Conservation (phyloP, 1,140 invertebrate genomes). For the Thaumatotibia leucotreta region DNA sequence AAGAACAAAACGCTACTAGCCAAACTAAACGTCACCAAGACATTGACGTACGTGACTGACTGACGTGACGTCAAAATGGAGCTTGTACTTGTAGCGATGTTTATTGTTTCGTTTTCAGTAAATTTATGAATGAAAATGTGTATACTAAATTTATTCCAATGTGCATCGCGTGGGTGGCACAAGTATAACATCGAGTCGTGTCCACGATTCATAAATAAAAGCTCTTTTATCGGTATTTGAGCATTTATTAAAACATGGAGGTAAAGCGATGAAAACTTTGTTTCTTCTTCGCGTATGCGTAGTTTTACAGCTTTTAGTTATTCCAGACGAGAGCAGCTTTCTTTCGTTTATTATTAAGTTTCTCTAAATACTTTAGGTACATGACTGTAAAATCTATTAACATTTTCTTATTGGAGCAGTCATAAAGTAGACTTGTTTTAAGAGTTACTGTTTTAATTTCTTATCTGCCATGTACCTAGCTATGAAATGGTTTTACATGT, state of each 20-base stretch:
- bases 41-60: not conserved
- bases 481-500: no score
- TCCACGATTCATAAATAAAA: not conserved
- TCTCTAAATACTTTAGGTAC: not conserved
- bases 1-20: not conserved
- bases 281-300: not conserved
- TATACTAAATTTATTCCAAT: not conserved
- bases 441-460: no score
- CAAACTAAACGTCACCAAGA: not conserved
- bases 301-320: not conserved
- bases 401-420: no score
- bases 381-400: not conserved
- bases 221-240: not conserved
- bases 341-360: not conserved
- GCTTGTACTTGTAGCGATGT: not conserved
- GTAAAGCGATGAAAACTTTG: not conserved
- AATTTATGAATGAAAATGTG: slow-evolving; percentile 13
- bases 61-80: slow-evolving; percentile 3
- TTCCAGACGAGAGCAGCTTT: not conserved
- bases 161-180: not conserved
- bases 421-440: no score
- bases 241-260: not conserved
- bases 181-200: slow-evolving; percentile 5
- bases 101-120: slow-evolving; percentile 8
- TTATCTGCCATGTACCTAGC: no score